Evolutionary conservation across 2,113 vertebrate genomes (phyloP).

Genomic region (Ochotona curzoniae): DNA sequence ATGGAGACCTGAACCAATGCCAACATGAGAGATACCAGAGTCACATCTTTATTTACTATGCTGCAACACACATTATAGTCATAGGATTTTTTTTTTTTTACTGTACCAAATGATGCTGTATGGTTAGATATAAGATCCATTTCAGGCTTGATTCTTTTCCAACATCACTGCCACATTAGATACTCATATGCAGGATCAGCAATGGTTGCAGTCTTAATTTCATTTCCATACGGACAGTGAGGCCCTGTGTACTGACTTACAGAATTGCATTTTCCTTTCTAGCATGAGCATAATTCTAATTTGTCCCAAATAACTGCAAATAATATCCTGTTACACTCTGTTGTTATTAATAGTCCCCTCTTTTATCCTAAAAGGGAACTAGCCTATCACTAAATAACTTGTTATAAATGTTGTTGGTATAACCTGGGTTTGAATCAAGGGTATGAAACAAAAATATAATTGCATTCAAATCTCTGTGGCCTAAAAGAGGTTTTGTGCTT

Average conservation of each 20-base stretch:
- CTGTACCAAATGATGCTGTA: neutral
- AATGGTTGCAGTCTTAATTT: neutral
- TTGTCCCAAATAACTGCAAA: neutral
- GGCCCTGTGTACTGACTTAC: neutral
- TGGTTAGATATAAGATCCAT: slow-evolving; percentile 6
- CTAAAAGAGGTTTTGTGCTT: neutral
- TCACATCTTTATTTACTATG: too few relatives aligned
- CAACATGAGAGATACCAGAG: too few relatives aligned
- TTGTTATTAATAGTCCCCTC: neutral
- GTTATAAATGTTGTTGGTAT: neutral
- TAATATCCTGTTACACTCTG: neutral
- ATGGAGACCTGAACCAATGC: too few relatives aligned
- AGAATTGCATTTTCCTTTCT: neutral
- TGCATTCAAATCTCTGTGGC: neutral
- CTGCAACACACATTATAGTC: too few relatives aligned
- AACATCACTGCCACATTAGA: neutral
- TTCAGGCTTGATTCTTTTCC: slow-evolving; percentile 5
- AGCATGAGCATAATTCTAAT: neutral
- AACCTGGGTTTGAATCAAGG: slow-evolving; percentile 23
- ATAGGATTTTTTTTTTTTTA: too few relatives aligned
- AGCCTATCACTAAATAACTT: slow-evolving; percentile 9
- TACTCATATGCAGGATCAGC: neutral
- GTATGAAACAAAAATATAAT: slow-evolving; percentile 17
- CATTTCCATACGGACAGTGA: neutral
- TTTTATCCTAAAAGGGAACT: neutral